These are phyloP conservation scores for Xestoiulus laeticollis DNA, from an alignment of 2,888 invertebrate species.

Conservation along the genomic window DNA sequence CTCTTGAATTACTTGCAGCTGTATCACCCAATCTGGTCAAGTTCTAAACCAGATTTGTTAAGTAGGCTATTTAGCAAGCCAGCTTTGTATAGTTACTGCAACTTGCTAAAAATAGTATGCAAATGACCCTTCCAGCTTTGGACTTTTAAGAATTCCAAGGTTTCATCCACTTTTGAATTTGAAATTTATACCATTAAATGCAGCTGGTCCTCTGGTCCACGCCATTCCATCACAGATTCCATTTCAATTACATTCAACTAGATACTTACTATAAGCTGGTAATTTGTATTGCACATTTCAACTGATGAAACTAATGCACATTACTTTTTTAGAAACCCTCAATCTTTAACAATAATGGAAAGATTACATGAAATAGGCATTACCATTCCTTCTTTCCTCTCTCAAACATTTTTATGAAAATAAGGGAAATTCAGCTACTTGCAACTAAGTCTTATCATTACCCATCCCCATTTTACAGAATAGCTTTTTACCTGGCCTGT, in stretches of 20 bases:
- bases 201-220: not conserved
- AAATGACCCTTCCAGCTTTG: not conserved
- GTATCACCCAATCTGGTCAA: no score
- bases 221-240: not conserved
- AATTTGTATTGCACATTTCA: not conserved
- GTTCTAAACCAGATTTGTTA: no score
- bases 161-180: not conserved
- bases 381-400: not conserved
- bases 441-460: not conserved
- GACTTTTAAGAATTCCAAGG: not conserved
- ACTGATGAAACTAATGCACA: not conserved
- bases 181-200: not conserved
- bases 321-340: not conserved
- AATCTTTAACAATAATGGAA: not conserved
- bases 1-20: no score
- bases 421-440: not conserved
- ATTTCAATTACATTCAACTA: not conserved
- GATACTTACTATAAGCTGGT: not conserved
- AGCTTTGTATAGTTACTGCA: no score
- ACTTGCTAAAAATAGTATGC: no score
- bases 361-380: not conserved
- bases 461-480: not conserved
- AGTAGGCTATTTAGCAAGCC: no score
- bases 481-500: not conserved
- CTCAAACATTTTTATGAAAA: constrained; percentile 5